Evolutionary conservation across 2,113 vertebrate species (phyloP), one percentile per base, ranked within the genome.

Genomic region (Leucopsar rothschildi): DNA sequence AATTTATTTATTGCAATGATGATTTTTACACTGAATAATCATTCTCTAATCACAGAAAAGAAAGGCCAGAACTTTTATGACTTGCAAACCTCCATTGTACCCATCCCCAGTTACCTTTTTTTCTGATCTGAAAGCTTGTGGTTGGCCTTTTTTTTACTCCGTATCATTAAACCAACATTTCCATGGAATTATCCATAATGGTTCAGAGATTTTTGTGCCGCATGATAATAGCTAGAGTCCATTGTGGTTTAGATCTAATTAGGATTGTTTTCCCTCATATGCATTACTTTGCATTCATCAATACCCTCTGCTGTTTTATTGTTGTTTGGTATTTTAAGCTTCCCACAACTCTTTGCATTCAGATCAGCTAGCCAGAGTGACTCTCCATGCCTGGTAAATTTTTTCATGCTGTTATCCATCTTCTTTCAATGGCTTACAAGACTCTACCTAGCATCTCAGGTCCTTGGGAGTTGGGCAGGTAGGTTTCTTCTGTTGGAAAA

Each of bases 181-280:
- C 77, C 76, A 81, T 88, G 86, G 95, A 93, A 90, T 93, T 96
- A 94, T 86, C 91, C 95, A 77, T 94, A 95, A 94, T 86, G 79
- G 86, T 95, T 96, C 76, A 0, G 52, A 93, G 86, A 90, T 90
- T 93, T 96, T 95, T 95, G 92, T 92, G 56, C 80, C 1, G 44
- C 85, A 29, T 78, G 91, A 92, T 93, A 95, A 95, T 81, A 96
- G 76, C 95, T 70, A 12, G 40, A n/a, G 71, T 81, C 94, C 60
- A 5, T 40, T 96, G 95, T 93, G 96, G 94, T 86, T 96, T 97
- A 97, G 95, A 96, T 95, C 88, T 96, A 97, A 97, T 97, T 96
- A 97, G 95, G 95, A 97, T 96, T 95, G 91, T 94, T 96, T 94
- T 81, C 52, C 60, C 92, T 95, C 86, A 55, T 93, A 96, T 93